Percentiles rank a stretch among this genome's conserved stretches.
phyloP scores from a whole-genome alignment of 2,888 invertebrate genomes.

The Pristionchus mayeri region DNA sequence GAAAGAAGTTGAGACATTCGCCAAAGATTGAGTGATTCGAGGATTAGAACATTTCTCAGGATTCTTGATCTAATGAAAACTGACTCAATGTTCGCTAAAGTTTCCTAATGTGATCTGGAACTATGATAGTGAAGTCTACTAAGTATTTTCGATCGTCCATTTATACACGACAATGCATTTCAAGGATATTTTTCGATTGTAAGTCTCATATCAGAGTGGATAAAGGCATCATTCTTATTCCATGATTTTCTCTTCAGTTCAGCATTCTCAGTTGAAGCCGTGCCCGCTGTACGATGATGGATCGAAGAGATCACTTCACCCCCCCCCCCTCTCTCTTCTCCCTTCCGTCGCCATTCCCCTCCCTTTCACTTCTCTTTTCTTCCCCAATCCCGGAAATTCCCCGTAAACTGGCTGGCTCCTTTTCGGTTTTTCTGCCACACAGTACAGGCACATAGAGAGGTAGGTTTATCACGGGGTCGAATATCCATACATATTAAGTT shows the following conservation, averaged over 20 bases:
- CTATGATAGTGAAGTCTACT: neutral
- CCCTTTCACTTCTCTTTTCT: slow-evolving; percentile 12
- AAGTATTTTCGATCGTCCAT: neutral
- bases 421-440: neutral
- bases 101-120: neutral
- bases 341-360: neutral
- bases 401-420: neutral
- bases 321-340: too few relatives aligned
- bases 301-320: slow-evolving; percentile 6
- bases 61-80: neutral
- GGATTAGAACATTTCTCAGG: neutral
- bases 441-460: slow-evolving; percentile 7
- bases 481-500: slow-evolving; percentile 46
- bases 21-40: slow-evolving; percentile 5
- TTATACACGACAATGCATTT: too few relatives aligned
- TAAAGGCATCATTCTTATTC: too few relatives aligned
- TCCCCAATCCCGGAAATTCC: slow-evolving; percentile 28
- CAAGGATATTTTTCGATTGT: too few relatives aligned
- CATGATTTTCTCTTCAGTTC: too few relatives aligned
- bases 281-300: too few relatives aligned
- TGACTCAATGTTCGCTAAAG: slow-evolving; percentile 21
- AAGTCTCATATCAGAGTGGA: too few relatives aligned
- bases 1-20: slow-evolving; percentile 2
- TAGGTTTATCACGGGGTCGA: slow-evolving; percentile 38
- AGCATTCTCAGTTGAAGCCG: too few relatives aligned